These are phyloP conservation scores for Ameiurus melas DNA, from an alignment of 2,113 vertebrate species.

Conservation along the genomic window DNA sequence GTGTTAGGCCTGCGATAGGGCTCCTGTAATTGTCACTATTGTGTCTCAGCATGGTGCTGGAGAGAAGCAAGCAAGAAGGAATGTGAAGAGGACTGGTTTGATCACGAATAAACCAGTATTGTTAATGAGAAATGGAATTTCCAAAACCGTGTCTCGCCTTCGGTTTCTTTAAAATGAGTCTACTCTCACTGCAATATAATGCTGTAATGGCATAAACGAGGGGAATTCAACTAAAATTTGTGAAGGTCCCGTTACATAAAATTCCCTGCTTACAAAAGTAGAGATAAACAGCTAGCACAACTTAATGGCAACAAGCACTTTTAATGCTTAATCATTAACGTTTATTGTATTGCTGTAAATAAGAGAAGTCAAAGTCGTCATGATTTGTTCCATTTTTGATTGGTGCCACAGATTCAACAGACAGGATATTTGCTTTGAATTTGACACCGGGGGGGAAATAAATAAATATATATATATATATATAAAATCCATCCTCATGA, in stretches of 20 bases:
- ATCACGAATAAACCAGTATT: slow-evolving; percentile 20
- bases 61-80: background rate
- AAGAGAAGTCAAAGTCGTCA: background rate
- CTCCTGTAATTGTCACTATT: slow-evolving; percentile 29
- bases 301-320: background rate
- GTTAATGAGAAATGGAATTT: background rate
- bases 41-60: slow-evolving; percentile 10
- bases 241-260: background rate
- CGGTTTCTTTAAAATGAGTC: slow-evolving; percentile 23
- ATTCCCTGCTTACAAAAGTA: background rate
- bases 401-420: background rate
- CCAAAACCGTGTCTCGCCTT: slow-evolving; percentile 10
- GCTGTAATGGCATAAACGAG: background rate
- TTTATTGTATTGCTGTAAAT: background rate
- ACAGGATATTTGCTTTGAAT: background rate
- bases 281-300: background rate
- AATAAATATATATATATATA: background rate
- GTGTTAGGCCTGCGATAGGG: background rate
- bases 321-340: background rate
- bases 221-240: background rate
- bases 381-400: background rate
- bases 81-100: background rate
- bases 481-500: no score
- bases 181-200: background rate
- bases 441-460: background rate